Percentiles rank a stretch among this genome's conserved stretches.
Conservation (phyloP, 2,113 vertebrate genomes). For the Ciconia boyciana region DNA sequence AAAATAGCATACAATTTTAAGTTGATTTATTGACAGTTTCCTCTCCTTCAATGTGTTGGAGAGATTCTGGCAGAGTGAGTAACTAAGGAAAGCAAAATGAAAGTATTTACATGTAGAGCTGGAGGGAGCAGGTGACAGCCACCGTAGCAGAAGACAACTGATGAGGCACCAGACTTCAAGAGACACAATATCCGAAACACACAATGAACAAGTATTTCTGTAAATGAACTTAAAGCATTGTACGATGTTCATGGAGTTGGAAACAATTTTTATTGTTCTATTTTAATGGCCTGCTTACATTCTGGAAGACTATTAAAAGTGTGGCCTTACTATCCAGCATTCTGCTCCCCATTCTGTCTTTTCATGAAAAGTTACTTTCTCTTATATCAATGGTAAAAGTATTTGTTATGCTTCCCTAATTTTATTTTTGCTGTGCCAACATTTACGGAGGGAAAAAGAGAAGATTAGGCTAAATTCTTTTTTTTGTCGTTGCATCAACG, state of each 20-base stretch:
- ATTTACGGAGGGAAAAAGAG: not conserved
- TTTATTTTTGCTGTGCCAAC: not conserved
- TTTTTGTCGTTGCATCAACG: not conserved
- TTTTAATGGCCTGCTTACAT: not conserved
- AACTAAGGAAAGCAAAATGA: not conserved
- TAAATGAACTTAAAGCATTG: not conserved
- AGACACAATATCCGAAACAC: not conserved
- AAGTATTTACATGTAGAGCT: not conserved
- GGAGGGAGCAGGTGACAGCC: not conserved
- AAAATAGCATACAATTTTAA: not conserved
- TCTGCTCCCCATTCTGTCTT: not conserved
- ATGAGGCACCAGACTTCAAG: not conserved
- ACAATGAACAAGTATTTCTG: not conserved
- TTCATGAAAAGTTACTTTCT: not conserved
- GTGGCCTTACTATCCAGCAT: not conserved
- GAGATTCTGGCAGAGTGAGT: not conserved
- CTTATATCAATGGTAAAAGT: not conserved
- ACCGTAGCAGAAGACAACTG: not conserved
- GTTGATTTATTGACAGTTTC: not conserved
- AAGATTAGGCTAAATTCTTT: not conserved
- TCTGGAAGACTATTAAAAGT: not conserved
- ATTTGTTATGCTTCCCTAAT: not conserved
- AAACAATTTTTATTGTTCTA: not conserved
- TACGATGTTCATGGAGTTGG: not conserved
- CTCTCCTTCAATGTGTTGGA: not conserved